Conservation (phyloP, 2,797 vertebrate species). For the Sarcoramphus papa region DNA sequence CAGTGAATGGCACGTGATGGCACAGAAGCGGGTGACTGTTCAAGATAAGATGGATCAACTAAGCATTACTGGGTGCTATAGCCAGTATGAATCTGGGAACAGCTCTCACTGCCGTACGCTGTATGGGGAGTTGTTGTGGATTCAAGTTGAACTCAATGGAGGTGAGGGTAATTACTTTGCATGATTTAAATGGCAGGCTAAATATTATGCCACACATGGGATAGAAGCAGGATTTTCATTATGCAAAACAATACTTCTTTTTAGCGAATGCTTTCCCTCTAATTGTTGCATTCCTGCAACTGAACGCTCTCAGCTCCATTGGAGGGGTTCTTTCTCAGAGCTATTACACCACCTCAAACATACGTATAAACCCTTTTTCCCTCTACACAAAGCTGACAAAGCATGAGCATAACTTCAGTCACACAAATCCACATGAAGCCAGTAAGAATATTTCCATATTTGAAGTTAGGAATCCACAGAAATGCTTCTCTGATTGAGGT, state of each 20-base stretch:
- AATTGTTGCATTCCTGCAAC: background rate
- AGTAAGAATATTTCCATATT: background rate
- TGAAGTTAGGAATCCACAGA: background rate
- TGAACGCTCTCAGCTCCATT: background rate
- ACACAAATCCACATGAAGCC: background rate
- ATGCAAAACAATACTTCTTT: background rate
- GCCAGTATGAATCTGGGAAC: slow-evolving; percentile 70
- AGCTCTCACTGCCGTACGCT: slow-evolving; percentile 72
- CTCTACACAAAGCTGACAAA: background rate
- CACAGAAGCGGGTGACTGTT: slow-evolving; percentile 81
- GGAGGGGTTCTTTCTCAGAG: background rate
- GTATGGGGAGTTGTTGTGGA: slow-evolving; percentile 72
- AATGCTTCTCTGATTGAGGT: background rate
- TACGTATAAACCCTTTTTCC: background rate
- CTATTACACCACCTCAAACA: background rate
- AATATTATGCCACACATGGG: background rate
- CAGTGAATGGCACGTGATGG: slow-evolving; percentile 89
- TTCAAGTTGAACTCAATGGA: slow-evolving; percentile 80
- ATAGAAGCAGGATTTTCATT: background rate
- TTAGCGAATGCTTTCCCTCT: background rate
- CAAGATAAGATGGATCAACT: slow-evolving; percentile 77
- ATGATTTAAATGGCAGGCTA: background rate
- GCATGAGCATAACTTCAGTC: background rate
- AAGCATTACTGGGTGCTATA: slow-evolving; percentile 75
- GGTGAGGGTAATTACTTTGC: slow-evolving; percentile 70